Evolutionary conservation across 2,888 invertebrate genomes (phyloP), one percentile per base, ranked within the genome.

Genomic region (Eulithis prunata): DNA sequence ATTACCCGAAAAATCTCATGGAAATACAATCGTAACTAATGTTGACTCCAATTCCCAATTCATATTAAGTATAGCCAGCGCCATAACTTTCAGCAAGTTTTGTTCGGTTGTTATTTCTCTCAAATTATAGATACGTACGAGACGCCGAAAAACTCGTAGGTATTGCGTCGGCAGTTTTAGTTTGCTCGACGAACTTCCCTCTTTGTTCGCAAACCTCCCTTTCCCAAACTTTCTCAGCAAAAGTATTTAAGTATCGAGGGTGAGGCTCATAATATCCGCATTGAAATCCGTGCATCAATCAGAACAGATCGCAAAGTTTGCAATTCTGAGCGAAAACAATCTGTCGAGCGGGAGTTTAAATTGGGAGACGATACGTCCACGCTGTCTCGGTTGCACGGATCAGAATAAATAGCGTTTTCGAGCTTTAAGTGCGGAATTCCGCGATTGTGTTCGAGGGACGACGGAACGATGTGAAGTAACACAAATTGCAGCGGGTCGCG

Each of bases 401-500:
- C 71, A 75, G 77, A 81, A 87, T 85, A 86, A 85, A 87, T 86
- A 78, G 83, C 81, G 76, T 81, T 84, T 84, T 80, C 81, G 74
- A 74, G 82, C 87, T 86, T 83, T 59, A 82, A 78, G 82, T 73
- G 80, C 75, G 75, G 77, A 81, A 80, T 84, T 85, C 75, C 78
- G 69, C 79, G 78, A 84, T 86, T 85, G 83, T 85, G 79, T 83
- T 82, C 79, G 73, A 78, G 74, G 75, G 65, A 75, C 75, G 78
- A 73, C 72, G 62, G 13, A 57, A 77, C 78, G 76, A 79, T 76
- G 85, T 82, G 80, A 78, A 81, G 82, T 76, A 75, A 82, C 84
- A 86, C 86, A 88, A 89, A 89, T 88, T 85, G 86, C 85, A 75
- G 73, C 76, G 79, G 78, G 79, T 76, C 77, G 76, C 78, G 76